phyloP scores from a whole-genome alignment of 2,797 vertebrate genomes.

The Taenioides sp. region DNA sequence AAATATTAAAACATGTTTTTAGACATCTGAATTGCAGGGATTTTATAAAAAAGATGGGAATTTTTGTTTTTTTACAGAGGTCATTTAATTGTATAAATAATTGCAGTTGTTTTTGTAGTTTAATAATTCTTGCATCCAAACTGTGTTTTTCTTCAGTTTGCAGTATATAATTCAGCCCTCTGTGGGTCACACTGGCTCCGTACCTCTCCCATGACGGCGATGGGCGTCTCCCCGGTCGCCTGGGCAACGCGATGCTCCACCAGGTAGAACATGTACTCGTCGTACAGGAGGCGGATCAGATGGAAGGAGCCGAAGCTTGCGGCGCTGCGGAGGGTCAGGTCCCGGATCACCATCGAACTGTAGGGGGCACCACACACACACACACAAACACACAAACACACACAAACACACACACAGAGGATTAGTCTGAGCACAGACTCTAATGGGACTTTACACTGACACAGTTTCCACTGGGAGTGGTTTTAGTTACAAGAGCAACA shows the following conservation, averaged over 20 bases:
- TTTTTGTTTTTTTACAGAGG: too few species aligned
- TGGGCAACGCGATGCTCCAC: slow-evolving; percentile 95
- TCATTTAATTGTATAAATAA: too few species aligned
- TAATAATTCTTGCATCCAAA: too few species aligned
- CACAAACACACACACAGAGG: neutral
- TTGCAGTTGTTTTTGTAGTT: too few species aligned
- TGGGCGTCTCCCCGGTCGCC: slow-evolving; percentile 94
- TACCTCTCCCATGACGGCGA: slow-evolving; percentile 99
- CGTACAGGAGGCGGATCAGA: slow-evolving; percentile 95
- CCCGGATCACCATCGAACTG: slow-evolving; percentile 98
- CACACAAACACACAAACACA: neutral
- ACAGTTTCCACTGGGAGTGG: too few species aligned
- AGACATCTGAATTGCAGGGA: too few species aligned
- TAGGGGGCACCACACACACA: neutral
- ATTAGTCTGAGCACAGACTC: neutral
- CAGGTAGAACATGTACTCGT: slow-evolving; percentile 99
- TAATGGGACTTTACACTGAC: neutral
- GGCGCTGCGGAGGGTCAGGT: slow-evolving; percentile 93
- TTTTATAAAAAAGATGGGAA: too few species aligned
- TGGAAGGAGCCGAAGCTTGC: slow-evolving; percentile 98
- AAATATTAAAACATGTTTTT: too few species aligned
- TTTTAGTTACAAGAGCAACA: too few species aligned
- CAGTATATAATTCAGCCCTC: too few species aligned
- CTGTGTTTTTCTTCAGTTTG: too few species aligned
- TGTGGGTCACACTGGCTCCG: too few species aligned